These are phyloP conservation scores for Notolabrus celidotus DNA, from an alignment of 2,797 vertebrate genomes.

Conservation along the genomic window DNA sequence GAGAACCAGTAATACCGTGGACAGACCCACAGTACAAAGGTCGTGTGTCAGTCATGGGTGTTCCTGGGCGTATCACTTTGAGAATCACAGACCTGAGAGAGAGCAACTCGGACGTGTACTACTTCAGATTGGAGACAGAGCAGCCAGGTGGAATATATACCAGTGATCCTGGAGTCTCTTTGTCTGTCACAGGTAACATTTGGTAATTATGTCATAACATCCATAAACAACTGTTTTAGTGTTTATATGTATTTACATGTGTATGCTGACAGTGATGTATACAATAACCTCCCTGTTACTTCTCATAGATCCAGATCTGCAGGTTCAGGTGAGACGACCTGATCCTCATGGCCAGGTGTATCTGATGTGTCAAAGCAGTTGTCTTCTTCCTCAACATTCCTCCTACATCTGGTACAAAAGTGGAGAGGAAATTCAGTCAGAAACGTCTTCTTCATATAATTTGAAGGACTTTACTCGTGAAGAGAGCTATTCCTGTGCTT, in stretches of 20 bases:
- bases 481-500: conserved; percentile 43
- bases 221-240: not conserved
- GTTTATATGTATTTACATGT: too few species aligned
- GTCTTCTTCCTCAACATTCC: rapidly evolving
- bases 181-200: conserved; percentile 45
- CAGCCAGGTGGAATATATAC: rapidly evolving
- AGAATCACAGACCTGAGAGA: conserved; percentile 33
- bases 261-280: not conserved
- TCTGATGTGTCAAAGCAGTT: conserved; percentile 27
- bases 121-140: conserved; percentile 15
- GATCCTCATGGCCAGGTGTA: too few species aligned
- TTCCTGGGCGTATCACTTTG: not conserved
- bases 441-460: rapidly evolving
- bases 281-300: too few species aligned
- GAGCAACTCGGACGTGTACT: conserved; percentile 31
- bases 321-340: not conserved
- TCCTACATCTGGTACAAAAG: conserved; percentile 41
- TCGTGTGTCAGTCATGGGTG: not conserved
- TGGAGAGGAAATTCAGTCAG: rapidly evolving
- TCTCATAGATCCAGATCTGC: conserved; percentile 1
- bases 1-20: conserved; percentile 1
- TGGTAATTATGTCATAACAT: not conserved
- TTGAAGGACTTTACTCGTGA: rapidly evolving
- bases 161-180: conserved; percentile 19
- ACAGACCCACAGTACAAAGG: not conserved